Base-by-base conservation (phyloP, 2,113 vertebrate genomes). In the Agelaius phoeniceus region DNA sequence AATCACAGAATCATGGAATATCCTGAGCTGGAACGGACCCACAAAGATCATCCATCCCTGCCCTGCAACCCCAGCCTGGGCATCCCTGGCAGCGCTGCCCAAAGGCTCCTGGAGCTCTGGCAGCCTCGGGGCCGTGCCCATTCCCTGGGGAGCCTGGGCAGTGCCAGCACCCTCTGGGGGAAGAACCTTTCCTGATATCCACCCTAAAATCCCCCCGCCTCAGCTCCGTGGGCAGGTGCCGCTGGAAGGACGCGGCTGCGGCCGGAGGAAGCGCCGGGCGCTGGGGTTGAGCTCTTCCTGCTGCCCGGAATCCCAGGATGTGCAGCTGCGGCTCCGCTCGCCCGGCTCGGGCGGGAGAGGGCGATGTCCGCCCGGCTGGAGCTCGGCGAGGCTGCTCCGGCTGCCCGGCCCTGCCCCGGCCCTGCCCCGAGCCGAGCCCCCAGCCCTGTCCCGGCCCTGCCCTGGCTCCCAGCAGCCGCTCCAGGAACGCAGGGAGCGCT, bases 151-250 rank as follows among this genome's bases (percentile, higher is more conserved):
- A 81, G 77, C 52, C 85, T 81, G 86, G 31, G 22, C 86, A 88
- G 76, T 65, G 77, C 59, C 77, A 74, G 51, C 86, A 66, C 31
- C 65, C 68, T 74, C 44, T 66, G 69, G 77, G 28, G 77, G 69
- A 67, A 67, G 61, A 74, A 1, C 69, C 68, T 75, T 74, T 2
- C 23, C 78, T 26, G 7, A 0, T 1, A 2, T 66, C 4, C 77
- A 52, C 0, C 68, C 52, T 4, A 0, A 49, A n/a, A 3, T 6
- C 2, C 1, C n/a, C 9, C 7, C 1, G 37, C 0, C 61, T 0
- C 44, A 52, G 39, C 61, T 7, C 3, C 15, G 9, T 2, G 67
- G 59, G 68, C 44, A 37, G 77, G 58, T 30, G 43, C 77, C 8
- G 33, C 31, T 35, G 90, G 43, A 20, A 44, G n/a, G 79, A 18